A percentile compares a stretch with the other conserved stretches of the same genome.
phyloP scores from a whole-genome alignment of 2,797 vertebrate genomes.

The Semaprochilodus insignis region DNA sequence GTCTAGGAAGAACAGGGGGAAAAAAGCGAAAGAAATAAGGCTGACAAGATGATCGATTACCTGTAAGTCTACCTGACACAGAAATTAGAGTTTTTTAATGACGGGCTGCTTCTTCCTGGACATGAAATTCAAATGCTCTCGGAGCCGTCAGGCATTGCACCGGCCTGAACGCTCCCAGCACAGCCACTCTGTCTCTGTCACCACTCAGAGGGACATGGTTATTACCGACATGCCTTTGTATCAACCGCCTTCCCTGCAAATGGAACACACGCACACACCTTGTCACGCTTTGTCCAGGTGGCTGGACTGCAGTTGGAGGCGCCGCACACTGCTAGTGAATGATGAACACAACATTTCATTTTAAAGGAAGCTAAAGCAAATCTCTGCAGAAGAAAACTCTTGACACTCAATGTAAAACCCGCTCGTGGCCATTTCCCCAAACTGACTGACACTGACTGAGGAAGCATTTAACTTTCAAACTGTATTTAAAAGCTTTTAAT shows the following conservation, averaged over 20 bases:
- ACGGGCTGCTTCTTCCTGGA: slow-evolving; percentile 93
- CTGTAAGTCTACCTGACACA: slow-evolving; percentile 95
- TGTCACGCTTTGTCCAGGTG: slow-evolving; percentile 64
- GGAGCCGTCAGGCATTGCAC: slow-evolving; percentile 90
- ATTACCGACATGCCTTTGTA: slow-evolving; percentile 95
- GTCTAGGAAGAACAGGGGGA: slow-evolving; percentile 57
- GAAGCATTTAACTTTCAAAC: neutral
- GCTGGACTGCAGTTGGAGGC: slow-evolving; percentile 16
- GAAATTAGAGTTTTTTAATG: slow-evolving; percentile 98
- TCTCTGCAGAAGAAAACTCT: neutral
- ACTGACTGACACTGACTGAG: neutral
- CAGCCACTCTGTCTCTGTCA: slow-evolving; percentile 98
- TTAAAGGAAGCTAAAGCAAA: neutral
- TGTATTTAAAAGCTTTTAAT: neutral
- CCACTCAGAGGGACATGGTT: slow-evolving; percentile 90
- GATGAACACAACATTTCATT: neutral
- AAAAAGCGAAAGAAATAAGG: slow-evolving; percentile 81
- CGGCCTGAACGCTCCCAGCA: slow-evolving; percentile 88
- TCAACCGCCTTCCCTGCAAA: slow-evolving; percentile 93
- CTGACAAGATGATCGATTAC: slow-evolving; percentile 97
- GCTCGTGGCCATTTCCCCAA: neutral
- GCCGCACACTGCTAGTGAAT: slow-evolving; percentile 12
- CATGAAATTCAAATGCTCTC: slow-evolving; percentile 97
- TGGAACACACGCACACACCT: slow-evolving; percentile 83
- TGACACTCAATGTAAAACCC: neutral